Base-by-base conservation (phyloP, 1,140 invertebrate species). In the Cherax destructor region DNA sequence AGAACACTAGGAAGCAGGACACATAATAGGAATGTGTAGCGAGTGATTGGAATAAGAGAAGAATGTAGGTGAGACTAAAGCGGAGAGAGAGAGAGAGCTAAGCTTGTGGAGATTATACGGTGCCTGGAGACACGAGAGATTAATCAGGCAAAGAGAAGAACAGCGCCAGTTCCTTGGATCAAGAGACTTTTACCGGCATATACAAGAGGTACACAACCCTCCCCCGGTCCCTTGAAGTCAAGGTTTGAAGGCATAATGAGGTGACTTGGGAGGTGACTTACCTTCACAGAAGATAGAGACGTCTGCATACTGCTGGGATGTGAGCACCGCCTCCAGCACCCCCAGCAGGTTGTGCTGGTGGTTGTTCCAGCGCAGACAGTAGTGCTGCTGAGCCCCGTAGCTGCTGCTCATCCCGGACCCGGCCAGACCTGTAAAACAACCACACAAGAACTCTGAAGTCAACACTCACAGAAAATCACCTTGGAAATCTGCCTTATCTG, bases 221-320 rank as follows among this genome's bases (percentile, higher is more conserved):
- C 13, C 65, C 65, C 13, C 65, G 65, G 65, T 69, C 13, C 30
- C 30, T 41, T 41, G 30, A 41, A 41, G 30, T 41, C 30, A 41
- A 41, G 30, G 30, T 41, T 41, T 41, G 0, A 41, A 69, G 13
- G n/a, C 13, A 69, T 41, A 41, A 9, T n/a, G 30, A 9, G 5
- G 5, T 24, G 72, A 41, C 30, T 41, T 41, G 30, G 30, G 30
- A 41, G 7, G 47, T 1, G 4, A 79, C 88, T 76, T 78, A 93
- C 98, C 98, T 94, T 98, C 98, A 89, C 98, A 98, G 92, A 98
- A 98, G 94, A 99, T 95, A 83, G 98, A 98, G 72, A 98, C 98
- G 94, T 99, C 98, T 91, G 98, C 98, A 95, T 98, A 98, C 93
- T 97, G 97, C 95, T 98, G 97, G 93, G 97, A 97, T 94, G 98